Conservation (phyloP, 2,113 vertebrate genomes). For the Elaphurus davidianus region DNA sequence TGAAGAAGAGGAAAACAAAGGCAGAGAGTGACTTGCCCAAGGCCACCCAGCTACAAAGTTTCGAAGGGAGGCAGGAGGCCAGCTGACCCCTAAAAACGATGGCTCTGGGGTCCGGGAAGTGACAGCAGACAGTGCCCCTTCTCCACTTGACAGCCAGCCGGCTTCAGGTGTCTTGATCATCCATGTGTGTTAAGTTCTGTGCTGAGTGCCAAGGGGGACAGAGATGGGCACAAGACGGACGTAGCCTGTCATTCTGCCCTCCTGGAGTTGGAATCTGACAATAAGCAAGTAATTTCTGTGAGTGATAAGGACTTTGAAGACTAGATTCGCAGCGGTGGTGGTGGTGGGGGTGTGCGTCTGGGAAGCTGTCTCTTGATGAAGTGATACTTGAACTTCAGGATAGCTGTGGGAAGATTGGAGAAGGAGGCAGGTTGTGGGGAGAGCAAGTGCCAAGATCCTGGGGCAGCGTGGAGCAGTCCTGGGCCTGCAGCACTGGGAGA, state of each 20-base stretch:
- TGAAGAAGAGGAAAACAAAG: background rate
- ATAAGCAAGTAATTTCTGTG: background rate
- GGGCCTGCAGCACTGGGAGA: background rate
- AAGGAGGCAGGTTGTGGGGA: background rate
- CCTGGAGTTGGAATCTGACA: background rate
- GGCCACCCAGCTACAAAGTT: background rate
- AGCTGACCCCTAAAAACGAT: background rate
- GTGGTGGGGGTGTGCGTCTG: background rate
- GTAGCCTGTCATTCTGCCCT: background rate
- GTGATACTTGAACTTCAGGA: background rate
- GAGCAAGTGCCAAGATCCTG: constrained; percentile 28
- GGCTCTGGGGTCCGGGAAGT: background rate
- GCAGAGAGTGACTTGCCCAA: background rate
- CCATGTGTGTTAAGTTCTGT: background rate
- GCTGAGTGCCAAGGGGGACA: background rate
- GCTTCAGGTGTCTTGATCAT: background rate
- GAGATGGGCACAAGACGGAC: background rate
- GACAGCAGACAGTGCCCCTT: background rate
- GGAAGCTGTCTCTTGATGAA: background rate
- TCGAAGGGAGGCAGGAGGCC: background rate
- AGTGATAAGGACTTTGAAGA: background rate
- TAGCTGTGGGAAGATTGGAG: background rate
- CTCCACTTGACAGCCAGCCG: background rate
- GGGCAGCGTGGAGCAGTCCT: background rate
- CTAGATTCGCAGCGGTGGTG: background rate